Evolutionary conservation across 2,113 vertebrate species (phyloP).

Genomic region (Gadus macrocephalus): DNA sequence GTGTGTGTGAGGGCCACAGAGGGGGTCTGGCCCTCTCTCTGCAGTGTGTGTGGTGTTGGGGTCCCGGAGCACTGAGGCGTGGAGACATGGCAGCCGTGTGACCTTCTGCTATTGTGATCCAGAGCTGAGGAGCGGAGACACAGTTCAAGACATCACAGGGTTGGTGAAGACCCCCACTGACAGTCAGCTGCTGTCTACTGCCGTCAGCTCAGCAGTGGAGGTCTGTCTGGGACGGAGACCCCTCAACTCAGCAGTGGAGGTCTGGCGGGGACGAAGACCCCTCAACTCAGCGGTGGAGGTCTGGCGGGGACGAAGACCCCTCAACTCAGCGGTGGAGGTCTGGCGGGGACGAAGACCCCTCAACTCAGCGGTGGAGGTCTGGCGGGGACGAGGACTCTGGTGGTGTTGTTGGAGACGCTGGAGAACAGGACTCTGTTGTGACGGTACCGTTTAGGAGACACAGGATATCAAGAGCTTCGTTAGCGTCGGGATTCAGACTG

Average conservation of each 20-base stretch:
- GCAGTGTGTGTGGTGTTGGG: conserved; percentile 44
- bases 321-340: background rate
- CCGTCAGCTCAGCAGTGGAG: conserved; percentile 3
- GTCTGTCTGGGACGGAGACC: too few species aligned
- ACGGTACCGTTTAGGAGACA: too few species aligned
- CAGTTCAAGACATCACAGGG: conserved; percentile 27
- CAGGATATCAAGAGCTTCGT: too few species aligned
- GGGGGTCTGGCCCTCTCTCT: conserved; percentile 19
- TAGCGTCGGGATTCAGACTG: too few species aligned
- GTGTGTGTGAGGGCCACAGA: conserved; percentile 39
- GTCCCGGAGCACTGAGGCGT: conserved; percentile 37
- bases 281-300: conserved; percentile 3
- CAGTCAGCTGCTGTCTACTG: conserved; percentile 22
- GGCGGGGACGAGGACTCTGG: too few species aligned
- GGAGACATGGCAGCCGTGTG: conserved; percentile 38
- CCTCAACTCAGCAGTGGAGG: conserved; percentile 1
- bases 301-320: conserved; percentile 1
- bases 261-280: background rate
- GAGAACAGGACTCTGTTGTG: too few species aligned
- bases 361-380: too few species aligned
- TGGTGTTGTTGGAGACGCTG: too few species aligned
- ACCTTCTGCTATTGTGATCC: conserved; percentile 48
- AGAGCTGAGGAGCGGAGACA: conserved; percentile 30
- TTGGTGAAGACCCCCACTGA: conserved; percentile 24
- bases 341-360: conserved; percentile 2